Evolutionary conservation across 2,113 vertebrate genomes (phyloP), one percentile per base, ranked within the genome.

Genomic region (Clarias macrocephalus): DNA sequence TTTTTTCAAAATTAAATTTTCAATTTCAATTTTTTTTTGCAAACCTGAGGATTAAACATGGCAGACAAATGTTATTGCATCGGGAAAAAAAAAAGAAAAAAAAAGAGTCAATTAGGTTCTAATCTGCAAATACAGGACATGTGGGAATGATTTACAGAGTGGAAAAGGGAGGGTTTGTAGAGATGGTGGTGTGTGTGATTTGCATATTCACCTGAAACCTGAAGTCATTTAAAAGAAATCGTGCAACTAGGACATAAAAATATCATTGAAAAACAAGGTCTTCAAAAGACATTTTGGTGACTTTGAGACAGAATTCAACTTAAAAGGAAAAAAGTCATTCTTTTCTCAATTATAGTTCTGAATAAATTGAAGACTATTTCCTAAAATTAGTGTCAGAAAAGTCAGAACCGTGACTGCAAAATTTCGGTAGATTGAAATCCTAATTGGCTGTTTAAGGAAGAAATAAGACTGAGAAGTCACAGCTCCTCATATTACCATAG

Each of bases 401-500:
- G 37, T 65, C 84, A 62, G 6, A n/a, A 52, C 37, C 65, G 5
- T 68, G 63, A 54, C 19, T 28, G 18, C 48, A 23, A 11, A 21
- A 13, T 77, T 85, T 54, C 77, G 11, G 33, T 77, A 65, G 77
- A 52, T 30, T 9, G 6, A 57, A n/a, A 54, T n/a, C 30, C 21
- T 88, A 81, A 82, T 76, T 65, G 54, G 56, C 84, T 28, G 15
- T 72, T 80, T 62, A 25, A 37, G 13, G 56, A 48, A 82, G 16
- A 63, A 82, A 79, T 66, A 79, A 66, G 56, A 85, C 28, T 15
- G 76, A 68, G 62, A 10, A 48, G 54, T 81, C 76, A 42, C 12
- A 72, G 52, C 79, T 72, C 16, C 33, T 48, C 79, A 21, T 23
- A 52, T 82, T 62, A 42, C 28, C 30, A 5, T 28, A 9, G 48